Percentiles rank a stretch among this genome's conserved stretches.
Conservation (phyloP, 2,888 invertebrate genomes). For the Thumatha senex region DNA sequence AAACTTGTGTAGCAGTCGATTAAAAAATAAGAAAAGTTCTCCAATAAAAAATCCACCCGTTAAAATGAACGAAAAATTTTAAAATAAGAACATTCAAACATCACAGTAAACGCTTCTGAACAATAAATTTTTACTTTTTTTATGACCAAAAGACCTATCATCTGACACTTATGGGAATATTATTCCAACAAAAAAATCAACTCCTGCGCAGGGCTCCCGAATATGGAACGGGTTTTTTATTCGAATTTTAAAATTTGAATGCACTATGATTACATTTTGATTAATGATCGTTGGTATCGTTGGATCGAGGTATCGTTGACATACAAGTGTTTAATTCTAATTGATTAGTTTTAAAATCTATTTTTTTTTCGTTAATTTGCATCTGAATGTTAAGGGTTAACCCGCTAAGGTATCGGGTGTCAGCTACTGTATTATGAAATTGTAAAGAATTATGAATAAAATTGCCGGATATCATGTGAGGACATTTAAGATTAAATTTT, state of each 20-base stretch:
- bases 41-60: background rate
- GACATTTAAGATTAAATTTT: background rate
- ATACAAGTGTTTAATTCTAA: conserved; percentile 59
- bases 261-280: conserved; percentile 33
- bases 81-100: conserved; percentile 11
- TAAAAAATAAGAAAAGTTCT: background rate
- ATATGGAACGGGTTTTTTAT: conserved; percentile 46
- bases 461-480: background rate
- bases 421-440: conserved; percentile 20
- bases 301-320: conserved; percentile 46
- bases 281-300: conserved; percentile 26
- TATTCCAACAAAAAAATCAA: conserved; percentile 37
- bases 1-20: background rate
- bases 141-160: conserved; percentile 23
- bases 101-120: conserved; percentile 16
- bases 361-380: conserved; percentile 32
- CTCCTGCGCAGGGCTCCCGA: conserved; percentile 39
- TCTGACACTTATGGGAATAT: conserved; percentile 38
- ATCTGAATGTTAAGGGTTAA: conserved; percentile 27
- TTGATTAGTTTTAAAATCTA: conserved; percentile 57
- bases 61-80: background rate
- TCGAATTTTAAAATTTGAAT: conserved; percentile 44
- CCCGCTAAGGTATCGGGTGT: conserved; percentile 22
- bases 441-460: conserved; percentile 7
- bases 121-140: conserved; percentile 27